These are phyloP conservation scores for Carcharodon carcharias DNA, from an alignment of 2,797 vertebrate species.

Conservation along the genomic window DNA sequence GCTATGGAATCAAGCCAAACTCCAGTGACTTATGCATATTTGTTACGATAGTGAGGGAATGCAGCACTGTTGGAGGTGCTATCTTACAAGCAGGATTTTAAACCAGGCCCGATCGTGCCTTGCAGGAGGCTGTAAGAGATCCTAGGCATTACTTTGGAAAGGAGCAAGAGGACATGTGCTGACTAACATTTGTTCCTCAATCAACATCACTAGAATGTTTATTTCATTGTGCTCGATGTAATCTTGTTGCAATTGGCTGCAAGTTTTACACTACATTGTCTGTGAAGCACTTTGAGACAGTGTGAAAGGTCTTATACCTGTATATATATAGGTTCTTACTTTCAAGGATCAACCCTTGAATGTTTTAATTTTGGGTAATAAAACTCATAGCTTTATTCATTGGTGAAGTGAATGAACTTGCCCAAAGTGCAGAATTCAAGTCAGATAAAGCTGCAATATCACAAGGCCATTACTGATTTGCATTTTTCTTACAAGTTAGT, in stretches of 20 bases:
- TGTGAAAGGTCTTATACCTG: background rate
- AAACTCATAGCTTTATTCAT: background rate
- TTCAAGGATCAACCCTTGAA: background rate
- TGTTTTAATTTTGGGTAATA: background rate
- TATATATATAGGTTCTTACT: background rate
- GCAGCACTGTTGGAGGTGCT: background rate
- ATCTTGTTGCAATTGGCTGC: background rate
- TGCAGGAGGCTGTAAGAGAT: background rate
- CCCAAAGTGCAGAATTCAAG: background rate
- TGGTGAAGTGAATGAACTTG: background rate
- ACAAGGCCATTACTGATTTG: background rate
- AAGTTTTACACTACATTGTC: background rate
- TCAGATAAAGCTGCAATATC: background rate
- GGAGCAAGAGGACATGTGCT: background rate
- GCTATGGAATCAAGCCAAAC: background rate
- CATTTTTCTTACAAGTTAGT: background rate
- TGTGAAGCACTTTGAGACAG: background rate
- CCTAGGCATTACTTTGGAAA: background rate
- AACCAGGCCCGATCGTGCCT: background rate
- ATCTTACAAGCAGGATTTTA: background rate
- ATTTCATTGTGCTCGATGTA: background rate
- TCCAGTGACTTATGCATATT: background rate
- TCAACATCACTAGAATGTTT: background rate
- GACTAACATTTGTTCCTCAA: background rate
- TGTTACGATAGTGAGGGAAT: background rate